Evolutionary conservation across 2,888 invertebrate species (phyloP).

Genomic region (Caenorhabditis doughertyi): DNA sequence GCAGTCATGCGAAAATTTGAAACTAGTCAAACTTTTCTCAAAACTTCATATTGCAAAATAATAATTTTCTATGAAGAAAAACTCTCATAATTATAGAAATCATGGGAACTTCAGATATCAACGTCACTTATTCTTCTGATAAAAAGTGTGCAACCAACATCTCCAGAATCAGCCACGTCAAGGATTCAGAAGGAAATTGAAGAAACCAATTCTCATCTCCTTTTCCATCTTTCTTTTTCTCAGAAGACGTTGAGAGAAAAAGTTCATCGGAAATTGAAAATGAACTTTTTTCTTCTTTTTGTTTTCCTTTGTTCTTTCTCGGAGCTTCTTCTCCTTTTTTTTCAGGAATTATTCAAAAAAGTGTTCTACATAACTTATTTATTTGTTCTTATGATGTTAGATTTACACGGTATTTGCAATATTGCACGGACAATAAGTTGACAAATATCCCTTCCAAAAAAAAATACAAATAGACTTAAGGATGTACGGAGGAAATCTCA

Average conservation of each 20-base stretch:
- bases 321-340: neutral
- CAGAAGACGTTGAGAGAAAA: conserved; percentile 15
- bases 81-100: no score
- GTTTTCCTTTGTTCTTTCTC: conserved; percentile 8
- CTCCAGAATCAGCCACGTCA: no score
- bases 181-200: neutral
- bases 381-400: neutral
- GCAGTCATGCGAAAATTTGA: conserved; percentile 17
- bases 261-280: conserved; percentile 52
- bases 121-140: no score
- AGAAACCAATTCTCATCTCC: neutral
- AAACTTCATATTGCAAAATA: no score
- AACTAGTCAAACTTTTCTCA: neutral
- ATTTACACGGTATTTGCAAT: conserved; percentile 42
- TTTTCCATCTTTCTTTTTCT: conserved; percentile 3
- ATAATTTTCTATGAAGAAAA: no score
- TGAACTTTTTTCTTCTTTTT: conserved; percentile 26
- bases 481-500: conserved; percentile 42
- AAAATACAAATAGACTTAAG: conserved; percentile 10
- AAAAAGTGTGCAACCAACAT: no score
- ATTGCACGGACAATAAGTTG: conserved; percentile 39
- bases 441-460: conserved; percentile 7
- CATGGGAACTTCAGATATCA: no score
- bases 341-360: neutral
- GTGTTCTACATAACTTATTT: neutral